A percentile compares a stretch with the other conserved stretches of the same genome.
Conservation (phyloP, 2,113 vertebrate species). For the Bambusicola thoracicus region DNA sequence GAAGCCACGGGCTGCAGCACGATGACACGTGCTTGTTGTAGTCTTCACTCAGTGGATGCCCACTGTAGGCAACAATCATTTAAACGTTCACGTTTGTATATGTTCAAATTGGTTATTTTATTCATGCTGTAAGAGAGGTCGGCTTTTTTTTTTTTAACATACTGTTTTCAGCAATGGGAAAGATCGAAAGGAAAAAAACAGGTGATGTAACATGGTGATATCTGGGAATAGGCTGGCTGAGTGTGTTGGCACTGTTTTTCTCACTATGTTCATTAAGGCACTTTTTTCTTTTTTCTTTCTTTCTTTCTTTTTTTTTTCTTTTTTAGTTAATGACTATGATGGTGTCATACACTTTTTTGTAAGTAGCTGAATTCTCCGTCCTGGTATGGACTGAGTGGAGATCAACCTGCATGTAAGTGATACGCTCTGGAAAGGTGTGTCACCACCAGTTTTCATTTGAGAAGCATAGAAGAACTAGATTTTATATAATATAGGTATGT, state of each 20-base stretch:
- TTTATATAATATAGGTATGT: neutral
- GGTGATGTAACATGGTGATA: neutral
- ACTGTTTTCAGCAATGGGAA: neutral
- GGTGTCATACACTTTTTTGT: neutral
- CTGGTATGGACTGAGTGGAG: neutral
- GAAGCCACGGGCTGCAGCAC: neutral
- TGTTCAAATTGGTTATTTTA: neutral
- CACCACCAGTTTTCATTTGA: neutral
- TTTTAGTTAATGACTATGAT: neutral
- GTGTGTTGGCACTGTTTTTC: neutral
- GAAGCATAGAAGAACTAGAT: neutral
- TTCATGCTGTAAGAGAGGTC: neutral
- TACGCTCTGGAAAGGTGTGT: neutral
- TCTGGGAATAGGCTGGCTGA: neutral
- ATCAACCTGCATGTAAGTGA: neutral
- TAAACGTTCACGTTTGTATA: neutral
- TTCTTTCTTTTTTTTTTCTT: neutral
- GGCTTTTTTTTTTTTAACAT: neutral
- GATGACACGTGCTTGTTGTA: neutral
- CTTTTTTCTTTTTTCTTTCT: too few species aligned
- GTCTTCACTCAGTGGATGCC: neutral
- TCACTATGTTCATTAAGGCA: neutral
- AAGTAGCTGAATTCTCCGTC: neutral
- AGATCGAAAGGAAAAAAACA: neutral
- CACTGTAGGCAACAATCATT: neutral